These are phyloP conservation scores for Urocitellus parryii DNA, from an alignment of 2,113 vertebrate genomes.

Conservation along the genomic window DNA sequence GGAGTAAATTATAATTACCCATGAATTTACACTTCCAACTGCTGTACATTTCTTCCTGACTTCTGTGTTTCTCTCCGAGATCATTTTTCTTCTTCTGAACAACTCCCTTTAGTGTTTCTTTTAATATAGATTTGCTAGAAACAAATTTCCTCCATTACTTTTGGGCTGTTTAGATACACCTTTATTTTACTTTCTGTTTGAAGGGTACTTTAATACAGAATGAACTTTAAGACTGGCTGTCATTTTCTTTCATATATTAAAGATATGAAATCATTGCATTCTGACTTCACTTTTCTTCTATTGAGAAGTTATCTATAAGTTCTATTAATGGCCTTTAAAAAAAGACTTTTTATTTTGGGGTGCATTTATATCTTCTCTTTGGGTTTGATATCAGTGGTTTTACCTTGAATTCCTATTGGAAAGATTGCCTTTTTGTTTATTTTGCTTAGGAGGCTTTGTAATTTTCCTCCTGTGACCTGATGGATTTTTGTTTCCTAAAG, in stretches of 20 bases:
- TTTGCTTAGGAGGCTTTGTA: not conserved
- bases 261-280: not conserved
- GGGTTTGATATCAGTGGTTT: not conserved
- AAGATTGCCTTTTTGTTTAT: not conserved
- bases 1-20: not conserved
- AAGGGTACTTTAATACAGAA: not conserved
- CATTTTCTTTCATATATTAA: not conserved
- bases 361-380: not conserved
- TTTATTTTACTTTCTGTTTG: not conserved
- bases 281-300: not conserved
- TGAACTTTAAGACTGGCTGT: not conserved
- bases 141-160: not conserved
- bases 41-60: not conserved
- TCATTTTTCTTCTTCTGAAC: not conserved
- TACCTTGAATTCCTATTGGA: not conserved
- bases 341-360: not conserved
- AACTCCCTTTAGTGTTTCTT: not conserved
- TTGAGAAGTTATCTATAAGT: not conserved
- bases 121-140: not conserved
- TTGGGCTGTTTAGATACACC: not conserved
- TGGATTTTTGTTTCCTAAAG: not conserved
- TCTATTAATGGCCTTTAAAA: not conserved
- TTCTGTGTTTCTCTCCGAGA: not conserved
- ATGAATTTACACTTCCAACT: not conserved
- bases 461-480: not conserved